Conservation (phyloP, 2,113 vertebrate genomes). For the Urocitellus parryii region DNA sequence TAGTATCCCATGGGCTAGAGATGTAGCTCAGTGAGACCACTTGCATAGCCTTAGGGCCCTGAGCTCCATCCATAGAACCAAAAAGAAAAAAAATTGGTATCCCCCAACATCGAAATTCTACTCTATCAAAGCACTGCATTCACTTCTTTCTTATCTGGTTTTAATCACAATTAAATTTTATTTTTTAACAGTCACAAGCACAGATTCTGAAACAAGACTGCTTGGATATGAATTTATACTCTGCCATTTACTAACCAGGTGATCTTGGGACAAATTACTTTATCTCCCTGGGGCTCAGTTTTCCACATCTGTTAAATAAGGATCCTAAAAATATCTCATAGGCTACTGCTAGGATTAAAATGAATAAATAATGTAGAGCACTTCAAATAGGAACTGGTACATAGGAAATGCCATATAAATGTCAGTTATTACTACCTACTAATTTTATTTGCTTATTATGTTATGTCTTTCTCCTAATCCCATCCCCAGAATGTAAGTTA, state of each 20-base stretch:
- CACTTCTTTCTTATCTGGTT: conserved; percentile 41
- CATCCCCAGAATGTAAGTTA: conserved; percentile 30
- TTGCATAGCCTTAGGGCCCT: too few relatives aligned
- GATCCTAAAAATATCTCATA: conserved; percentile 17
- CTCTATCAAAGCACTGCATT: neutral
- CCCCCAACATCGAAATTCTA: neutral
- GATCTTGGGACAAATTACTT: conserved; percentile 41
- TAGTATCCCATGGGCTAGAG: neutral
- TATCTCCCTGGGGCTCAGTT: neutral
- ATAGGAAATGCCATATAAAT: conserved; percentile 4
- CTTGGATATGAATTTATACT: conserved; percentile 53
- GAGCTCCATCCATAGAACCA: neutral
- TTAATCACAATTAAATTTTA: neutral
- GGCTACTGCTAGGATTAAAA: conserved; percentile 1
- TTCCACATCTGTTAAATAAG: conserved; percentile 36
- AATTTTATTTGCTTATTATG: neutral
- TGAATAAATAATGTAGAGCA: conserved; percentile 16
- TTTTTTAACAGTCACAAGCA: conserved; percentile 44
- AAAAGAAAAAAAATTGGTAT: neutral
- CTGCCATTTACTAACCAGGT: conserved; percentile 28
- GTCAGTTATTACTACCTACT: neutral
- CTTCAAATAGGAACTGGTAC: conserved; percentile 34
- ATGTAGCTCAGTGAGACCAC: too few relatives aligned
- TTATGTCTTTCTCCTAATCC: neutral
- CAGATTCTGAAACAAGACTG: conserved; percentile 53